phyloP scores from a whole-genome alignment of 2,888 invertebrate species.

The Melangyna quadrimaculata region DNA sequence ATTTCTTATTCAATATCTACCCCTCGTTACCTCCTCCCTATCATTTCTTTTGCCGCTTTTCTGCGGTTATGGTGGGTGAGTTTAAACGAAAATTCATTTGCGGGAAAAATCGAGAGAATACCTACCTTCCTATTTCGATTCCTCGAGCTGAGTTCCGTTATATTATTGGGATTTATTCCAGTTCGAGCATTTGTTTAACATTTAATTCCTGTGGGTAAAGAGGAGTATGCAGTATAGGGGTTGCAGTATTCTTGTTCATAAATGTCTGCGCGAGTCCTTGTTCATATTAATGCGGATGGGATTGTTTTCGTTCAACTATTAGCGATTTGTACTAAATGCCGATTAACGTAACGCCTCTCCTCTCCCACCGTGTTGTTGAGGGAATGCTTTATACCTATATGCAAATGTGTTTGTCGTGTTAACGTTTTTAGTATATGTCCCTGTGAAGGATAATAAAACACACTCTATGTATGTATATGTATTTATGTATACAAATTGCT shows the following conservation, averaged over 20 bases:
- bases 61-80: constrained; percentile 61
- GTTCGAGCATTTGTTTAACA: constrained; percentile 61
- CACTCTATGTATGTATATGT: neutral
- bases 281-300: constrained; percentile 63
- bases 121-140: constrained; percentile 30
- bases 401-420: constrained; percentile 21
- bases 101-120: constrained; percentile 57
- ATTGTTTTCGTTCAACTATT: constrained; percentile 70
- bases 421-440: neutral
- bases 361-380: neutral
- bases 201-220: constrained; percentile 57
- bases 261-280: constrained; percentile 29
- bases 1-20: constrained; percentile 54
- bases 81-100: constrained; percentile 69
- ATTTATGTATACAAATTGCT: neutral
- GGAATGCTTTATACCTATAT: constrained; percentile 8
- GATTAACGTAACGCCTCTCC: constrained; percentile 50
- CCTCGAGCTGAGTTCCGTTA: constrained; percentile 12
- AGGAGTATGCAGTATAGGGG: neutral
- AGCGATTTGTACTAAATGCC: constrained; percentile 70
- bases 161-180: constrained; percentile 58
- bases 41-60: constrained; percentile 12
- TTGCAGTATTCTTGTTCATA: neutral
- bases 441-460: neutral
- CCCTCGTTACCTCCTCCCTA: neutral